Conservation (phyloP, 2,888 invertebrate genomes). For the Melieria crassipennis region DNA sequence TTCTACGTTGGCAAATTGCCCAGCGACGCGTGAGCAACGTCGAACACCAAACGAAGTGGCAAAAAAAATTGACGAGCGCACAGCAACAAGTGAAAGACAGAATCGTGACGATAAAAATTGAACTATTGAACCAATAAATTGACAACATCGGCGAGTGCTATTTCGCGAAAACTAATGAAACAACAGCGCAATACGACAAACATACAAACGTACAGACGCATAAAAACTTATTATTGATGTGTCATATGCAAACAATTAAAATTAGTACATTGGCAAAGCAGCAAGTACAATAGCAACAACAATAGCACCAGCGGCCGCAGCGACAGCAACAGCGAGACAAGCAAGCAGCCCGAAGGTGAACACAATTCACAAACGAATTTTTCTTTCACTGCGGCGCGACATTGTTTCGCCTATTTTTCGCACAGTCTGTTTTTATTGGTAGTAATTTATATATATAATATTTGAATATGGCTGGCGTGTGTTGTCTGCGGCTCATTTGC, state of each 20-base stretch:
- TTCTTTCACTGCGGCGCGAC: neutral
- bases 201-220: neutral
- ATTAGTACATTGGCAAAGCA: conserved; percentile 25
- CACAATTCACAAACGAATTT: conserved; percentile 28
- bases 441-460: neutral
- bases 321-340: conserved; percentile 12
- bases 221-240: conserved; percentile 2
- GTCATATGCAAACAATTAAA: conserved; percentile 29
- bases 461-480: no score
- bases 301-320: neutral
- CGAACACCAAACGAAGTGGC: neutral
- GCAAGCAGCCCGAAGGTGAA: conserved; percentile 25
- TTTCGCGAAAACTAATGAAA: conserved; percentile 3
- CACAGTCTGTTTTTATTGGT: neutral
- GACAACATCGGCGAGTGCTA: conserved; percentile 1
- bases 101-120: neutral
- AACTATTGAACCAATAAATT: conserved; percentile 25
- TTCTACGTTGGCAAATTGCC: conserved; percentile 20
- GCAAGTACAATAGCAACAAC: conserved; percentile 5
- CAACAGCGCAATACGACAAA: conserved; percentile 5
- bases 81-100: no score
- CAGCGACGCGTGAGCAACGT: conserved; percentile 13
- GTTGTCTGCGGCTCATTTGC: no score
- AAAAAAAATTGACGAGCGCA: neutral
- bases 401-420: neutral